Conservation (phyloP, 1,140 invertebrate species). For the Atopsyche davidsoni region DNA sequence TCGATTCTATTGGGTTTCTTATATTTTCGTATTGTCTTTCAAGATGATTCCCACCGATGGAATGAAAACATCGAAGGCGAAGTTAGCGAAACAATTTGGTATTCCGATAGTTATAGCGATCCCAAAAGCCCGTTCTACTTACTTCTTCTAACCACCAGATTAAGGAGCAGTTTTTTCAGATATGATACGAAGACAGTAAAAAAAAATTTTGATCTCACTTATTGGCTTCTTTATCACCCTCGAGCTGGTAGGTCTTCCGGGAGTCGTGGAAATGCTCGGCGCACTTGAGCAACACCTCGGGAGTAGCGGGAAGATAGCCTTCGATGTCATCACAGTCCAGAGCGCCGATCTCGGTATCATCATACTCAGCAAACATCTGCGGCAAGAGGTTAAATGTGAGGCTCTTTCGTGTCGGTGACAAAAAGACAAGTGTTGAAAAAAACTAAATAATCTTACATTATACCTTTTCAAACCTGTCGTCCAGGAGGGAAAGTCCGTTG, state of each 20-base stretch:
- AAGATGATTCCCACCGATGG: too few species aligned
- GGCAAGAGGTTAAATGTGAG: conserved; percentile 23
- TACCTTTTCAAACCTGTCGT: conserved; percentile 89
- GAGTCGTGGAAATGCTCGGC: conserved; percentile 57
- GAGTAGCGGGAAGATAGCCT: conserved; percentile 63
- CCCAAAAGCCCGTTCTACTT: too few species aligned
- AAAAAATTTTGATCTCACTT: conserved; percentile 46
- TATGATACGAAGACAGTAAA: too few species aligned
- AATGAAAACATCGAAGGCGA: too few species aligned
- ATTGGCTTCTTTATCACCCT: conserved; percentile 70
- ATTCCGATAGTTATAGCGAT: too few species aligned
- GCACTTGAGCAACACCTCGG: conserved; percentile 60
- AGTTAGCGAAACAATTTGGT: too few species aligned
- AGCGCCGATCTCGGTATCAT: conserved; percentile 85
- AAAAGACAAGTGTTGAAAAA: conserved; percentile 11
- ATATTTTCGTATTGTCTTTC: too few species aligned
- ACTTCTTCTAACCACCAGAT: too few species aligned
- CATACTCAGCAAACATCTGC: conserved; percentile 78
- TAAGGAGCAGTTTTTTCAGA: too few species aligned
- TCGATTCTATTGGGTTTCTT: too few species aligned
- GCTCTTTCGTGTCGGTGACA: neutral
- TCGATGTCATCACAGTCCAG: conserved; percentile 87
- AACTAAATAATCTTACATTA: conserved; percentile 23
- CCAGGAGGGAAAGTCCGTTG: conserved; percentile 73
- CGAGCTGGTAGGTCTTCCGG: conserved; percentile 54